Conservation (phyloP, 1,140 invertebrate species). For the Watersipora subatra region DNA sequence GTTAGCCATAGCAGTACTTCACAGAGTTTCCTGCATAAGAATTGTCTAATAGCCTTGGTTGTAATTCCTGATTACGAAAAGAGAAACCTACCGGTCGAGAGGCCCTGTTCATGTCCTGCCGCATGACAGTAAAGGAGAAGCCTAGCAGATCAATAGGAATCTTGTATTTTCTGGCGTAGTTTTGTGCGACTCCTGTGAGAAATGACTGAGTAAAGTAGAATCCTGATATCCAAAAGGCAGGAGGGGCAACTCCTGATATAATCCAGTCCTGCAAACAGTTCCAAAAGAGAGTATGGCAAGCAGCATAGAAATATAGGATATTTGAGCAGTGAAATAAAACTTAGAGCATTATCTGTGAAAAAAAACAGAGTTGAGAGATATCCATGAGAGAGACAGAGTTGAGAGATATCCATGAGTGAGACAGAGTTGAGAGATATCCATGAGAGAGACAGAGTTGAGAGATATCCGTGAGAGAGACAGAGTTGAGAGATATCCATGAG, state of each 20-base stretch:
- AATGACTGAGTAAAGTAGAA: slow-evolving; percentile 44
- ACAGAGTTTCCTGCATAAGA: too few relatives aligned
- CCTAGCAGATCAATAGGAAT: slow-evolving; percentile 39
- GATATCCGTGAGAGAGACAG: too few relatives aligned
- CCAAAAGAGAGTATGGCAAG: not conserved
- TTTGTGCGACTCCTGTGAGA: slow-evolving; percentile 39
- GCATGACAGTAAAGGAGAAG: slow-evolving; percentile 37
- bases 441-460: too few relatives aligned
- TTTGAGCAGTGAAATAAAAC: not conserved
- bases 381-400: too few relatives aligned
- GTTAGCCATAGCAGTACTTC: not conserved
- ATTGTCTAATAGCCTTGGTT: too few relatives aligned
- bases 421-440: too few relatives aligned
- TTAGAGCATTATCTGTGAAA: too few relatives aligned
- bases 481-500: too few relatives aligned
- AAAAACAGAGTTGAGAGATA: too few relatives aligned
- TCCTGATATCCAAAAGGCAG: slow-evolving; percentile 40
- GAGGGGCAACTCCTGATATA: slow-evolving; percentile 23
- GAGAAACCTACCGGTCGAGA: slow-evolving; percentile 33
- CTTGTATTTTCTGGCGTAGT: slow-evolving; percentile 37
- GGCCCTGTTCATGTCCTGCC: slow-evolving; percentile 19
- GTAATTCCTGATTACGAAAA: too few relatives aligned
- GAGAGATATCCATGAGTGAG: too few relatives aligned
- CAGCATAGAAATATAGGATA: not conserved
- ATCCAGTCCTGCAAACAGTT: slow-evolving; percentile 32